phyloP scores from a whole-genome alignment of 2,113 vertebrate species.

The Amphilophus citrinellus region DNA sequence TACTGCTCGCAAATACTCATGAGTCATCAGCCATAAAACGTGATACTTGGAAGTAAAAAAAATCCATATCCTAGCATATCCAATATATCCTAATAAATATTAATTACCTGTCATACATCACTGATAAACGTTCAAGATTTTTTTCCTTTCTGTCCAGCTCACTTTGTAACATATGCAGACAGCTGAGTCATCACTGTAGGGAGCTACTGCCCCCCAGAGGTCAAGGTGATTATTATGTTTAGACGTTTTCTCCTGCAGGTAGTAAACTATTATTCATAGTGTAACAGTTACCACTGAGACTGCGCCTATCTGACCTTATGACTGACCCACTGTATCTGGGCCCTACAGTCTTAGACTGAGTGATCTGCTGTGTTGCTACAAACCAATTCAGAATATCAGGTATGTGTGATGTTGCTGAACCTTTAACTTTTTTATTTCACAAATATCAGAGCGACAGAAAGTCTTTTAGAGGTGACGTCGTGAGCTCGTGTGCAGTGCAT shows the following conservation, averaged over 20 bases:
- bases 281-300: not conserved
- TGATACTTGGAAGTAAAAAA: not conserved
- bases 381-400: not conserved
- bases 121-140: not conserved
- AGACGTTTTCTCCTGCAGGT: not conserved
- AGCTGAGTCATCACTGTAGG: conserved; percentile 3
- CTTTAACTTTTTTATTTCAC: not conserved
- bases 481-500: too few species aligned
- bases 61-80: fast-evolving
- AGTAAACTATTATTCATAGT: not conserved
- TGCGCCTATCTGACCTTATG: not conserved
- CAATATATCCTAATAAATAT: not conserved
- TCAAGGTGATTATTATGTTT: not conserved
- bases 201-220: conserved; percentile 69
- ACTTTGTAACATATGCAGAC: not conserved
- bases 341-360: not conserved
- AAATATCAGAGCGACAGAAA: not conserved
- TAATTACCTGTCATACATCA: not conserved
- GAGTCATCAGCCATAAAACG: not conserved
- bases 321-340: not conserved
- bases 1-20: not conserved
- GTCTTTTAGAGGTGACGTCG: too few species aligned
- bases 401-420: not conserved
- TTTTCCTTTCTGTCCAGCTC: not conserved
- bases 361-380: not conserved